Percentiles rank a stretch among this genome's conserved stretches.
Evolutionary conservation across 2,888 invertebrate species (phyloP).

Genomic region (Ophion obscuratus): DNA sequence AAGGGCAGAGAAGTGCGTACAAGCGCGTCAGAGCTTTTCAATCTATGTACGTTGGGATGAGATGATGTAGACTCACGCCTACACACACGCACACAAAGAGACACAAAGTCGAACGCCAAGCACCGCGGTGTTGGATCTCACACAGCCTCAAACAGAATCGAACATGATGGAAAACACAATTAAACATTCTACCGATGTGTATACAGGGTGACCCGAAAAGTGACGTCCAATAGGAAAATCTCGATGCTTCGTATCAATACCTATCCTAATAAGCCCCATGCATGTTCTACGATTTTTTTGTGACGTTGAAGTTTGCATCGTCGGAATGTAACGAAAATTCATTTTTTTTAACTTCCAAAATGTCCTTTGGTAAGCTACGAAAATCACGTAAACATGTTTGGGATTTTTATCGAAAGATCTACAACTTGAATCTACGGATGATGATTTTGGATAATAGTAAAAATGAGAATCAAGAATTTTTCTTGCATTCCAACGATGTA

Average conservation of each 20-base stretch:
- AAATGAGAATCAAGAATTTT: no score
- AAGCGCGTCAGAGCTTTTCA: conserved; percentile 32
- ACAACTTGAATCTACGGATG: no score
- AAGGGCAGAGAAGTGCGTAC: not conserved
- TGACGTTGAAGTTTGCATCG: not conserved
- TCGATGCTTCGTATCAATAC: no score
- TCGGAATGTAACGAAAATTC: not conserved
- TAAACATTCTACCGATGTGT: conserved; percentile 33
- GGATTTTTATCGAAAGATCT: no score
- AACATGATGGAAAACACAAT: conserved; percentile 57
- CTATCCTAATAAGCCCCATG: no score
- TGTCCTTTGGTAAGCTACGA: no score
- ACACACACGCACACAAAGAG: not conserved
- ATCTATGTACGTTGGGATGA: conserved; percentile 3
- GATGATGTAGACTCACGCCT: not conserved
- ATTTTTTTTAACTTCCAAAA: no score
- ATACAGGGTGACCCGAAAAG: not conserved
- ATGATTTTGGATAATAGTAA: no score
- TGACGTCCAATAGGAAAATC: not conserved
- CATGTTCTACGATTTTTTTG: no score
- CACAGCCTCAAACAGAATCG: conserved; percentile 50
- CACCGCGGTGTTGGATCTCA: conserved; percentile 21
- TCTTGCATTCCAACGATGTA: no score
- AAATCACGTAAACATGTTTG: no score
- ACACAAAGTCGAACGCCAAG: conserved; percentile 35